Conservation (phyloP, 2,113 vertebrate species). For the Carassius auratus region DNA sequence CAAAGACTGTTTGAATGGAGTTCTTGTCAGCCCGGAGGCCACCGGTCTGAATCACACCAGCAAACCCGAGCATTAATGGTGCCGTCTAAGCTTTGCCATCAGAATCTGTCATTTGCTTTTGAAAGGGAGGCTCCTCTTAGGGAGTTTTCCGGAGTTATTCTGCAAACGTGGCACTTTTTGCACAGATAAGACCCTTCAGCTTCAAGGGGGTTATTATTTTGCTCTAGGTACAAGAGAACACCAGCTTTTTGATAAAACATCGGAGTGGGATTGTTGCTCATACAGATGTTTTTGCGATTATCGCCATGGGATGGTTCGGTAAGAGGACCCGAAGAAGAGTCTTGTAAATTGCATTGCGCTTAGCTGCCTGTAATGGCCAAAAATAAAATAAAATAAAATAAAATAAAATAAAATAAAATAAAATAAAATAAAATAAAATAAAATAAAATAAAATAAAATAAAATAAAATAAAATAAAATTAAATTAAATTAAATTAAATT, state of each 20-base stretch:
- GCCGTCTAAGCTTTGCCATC: conserved; percentile 37
- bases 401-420: no score
- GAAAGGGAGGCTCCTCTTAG: conserved; percentile 21
- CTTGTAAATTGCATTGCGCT: conserved; percentile 13
- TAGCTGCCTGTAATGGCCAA: conserved; percentile 22
- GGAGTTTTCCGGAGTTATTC: conserved; percentile 7
- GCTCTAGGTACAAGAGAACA: conserved; percentile 22
- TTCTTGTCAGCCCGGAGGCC: conserved; percentile 32
- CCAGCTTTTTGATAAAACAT: neutral
- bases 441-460: no score
- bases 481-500: no score
- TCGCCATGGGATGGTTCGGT: neutral
- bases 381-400: neutral
- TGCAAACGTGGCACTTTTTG: neutral
- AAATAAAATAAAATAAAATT: no score
- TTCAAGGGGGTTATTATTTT: neutral
- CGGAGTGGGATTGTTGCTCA: neutral
- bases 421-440: no score
- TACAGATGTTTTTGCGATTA: conserved; percentile 2
- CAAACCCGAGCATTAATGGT: conserved; percentile 33
- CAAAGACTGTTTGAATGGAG: conserved; percentile 49
- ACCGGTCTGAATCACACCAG: conserved; percentile 31
- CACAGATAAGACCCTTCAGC: neutral
- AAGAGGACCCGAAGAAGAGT: neutral
- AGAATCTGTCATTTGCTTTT: conserved; percentile 29